A percentile compares a stretch with the other conserved stretches of the same genome.
These are phyloP conservation scores for Lepidurus couesii DNA, from an alignment of 1,140 invertebrate genomes.

Conservation along the genomic window DNA sequence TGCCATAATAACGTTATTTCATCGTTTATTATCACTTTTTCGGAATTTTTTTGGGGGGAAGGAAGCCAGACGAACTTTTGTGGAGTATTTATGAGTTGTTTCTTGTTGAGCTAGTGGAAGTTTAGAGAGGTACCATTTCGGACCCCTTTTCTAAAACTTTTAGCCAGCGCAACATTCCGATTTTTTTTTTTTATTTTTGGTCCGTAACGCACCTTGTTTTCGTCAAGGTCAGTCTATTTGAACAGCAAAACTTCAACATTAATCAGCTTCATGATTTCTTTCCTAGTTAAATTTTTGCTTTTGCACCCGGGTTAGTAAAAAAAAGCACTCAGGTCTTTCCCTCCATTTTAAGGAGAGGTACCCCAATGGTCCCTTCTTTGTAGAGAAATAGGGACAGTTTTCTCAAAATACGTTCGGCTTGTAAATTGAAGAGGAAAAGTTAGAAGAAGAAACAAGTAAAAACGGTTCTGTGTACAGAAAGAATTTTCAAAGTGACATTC, in stretches of 20 bases:
- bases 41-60: not conserved
- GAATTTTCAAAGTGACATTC: not conserved
- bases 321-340: slow-evolving; percentile 12
- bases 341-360: slow-evolving; percentile 18
- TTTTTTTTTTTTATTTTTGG: not conserved
- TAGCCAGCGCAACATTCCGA: not conserved
- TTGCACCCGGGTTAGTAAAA: not conserved
- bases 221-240: not conserved
- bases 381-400: not conserved
- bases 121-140: not conserved
- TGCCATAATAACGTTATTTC: slow-evolving; percentile 9
- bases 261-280: not conserved
- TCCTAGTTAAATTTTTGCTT: not conserved
- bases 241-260: not conserved
- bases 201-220: not conserved
- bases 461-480: not conserved
- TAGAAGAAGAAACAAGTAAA: not conserved
- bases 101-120: slow-evolving; percentile 9
- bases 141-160: not conserved
- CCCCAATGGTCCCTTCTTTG: slow-evolving; percentile 6
- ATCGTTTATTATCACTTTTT: not conserved
- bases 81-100: not conserved
- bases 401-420: not conserved
- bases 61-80: not conserved
- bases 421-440: not conserved